Evolutionary conservation across 2,888 invertebrate genomes (phyloP).

Genomic region (Pollenia amentaria): DNA sequence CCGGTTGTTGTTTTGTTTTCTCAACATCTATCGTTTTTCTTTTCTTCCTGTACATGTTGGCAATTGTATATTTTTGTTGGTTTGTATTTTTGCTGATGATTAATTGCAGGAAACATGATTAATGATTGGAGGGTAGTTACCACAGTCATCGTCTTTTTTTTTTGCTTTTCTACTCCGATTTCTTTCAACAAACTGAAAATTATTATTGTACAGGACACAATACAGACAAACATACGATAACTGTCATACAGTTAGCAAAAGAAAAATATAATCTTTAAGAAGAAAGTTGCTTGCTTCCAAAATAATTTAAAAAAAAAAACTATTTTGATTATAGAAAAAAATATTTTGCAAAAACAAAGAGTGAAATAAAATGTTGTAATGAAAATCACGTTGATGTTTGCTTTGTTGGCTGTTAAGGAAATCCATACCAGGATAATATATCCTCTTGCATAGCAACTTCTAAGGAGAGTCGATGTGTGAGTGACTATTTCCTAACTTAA

Average conservation of each 20-base stretch:
- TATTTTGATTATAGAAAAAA: not conserved
- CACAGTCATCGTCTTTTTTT: conserved; percentile 54
- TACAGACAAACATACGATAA: conserved; percentile 56
- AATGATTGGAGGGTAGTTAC: conserved; percentile 79
- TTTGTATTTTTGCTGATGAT: conserved; percentile 79
- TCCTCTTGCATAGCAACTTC: not conserved
- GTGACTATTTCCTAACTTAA: conserved; percentile 19
- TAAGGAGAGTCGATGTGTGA: not conserved
- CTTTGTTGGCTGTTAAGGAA: conserved; percentile 7
- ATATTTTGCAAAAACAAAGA: not conserved
- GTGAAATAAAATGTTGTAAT: conserved; percentile 45
- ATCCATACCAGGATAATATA: conserved; percentile 44
- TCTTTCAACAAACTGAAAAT: conserved; percentile 21
- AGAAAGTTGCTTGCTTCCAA: not conserved
- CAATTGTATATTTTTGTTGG: conserved; percentile 38
- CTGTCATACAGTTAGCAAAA: conserved; percentile 59
- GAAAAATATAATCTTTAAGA: conserved; percentile 1
- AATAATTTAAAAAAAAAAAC: not conserved
- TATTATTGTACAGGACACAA: conserved; percentile 3
- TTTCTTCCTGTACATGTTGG: conserved; percentile 49
- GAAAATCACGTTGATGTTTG: conserved; percentile 39
- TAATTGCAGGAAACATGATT: conserved; percentile 83
- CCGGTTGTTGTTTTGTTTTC: conserved; percentile 1
- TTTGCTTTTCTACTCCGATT: conserved; percentile 9
- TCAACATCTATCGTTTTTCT: conserved; percentile 4